A percentile compares a stretch with the other conserved stretches of the same genome.
These are phyloP conservation scores for Myioborus melanocephalus DNA, from an alignment of 2,797 vertebrate species.

Conservation along the genomic window DNA sequence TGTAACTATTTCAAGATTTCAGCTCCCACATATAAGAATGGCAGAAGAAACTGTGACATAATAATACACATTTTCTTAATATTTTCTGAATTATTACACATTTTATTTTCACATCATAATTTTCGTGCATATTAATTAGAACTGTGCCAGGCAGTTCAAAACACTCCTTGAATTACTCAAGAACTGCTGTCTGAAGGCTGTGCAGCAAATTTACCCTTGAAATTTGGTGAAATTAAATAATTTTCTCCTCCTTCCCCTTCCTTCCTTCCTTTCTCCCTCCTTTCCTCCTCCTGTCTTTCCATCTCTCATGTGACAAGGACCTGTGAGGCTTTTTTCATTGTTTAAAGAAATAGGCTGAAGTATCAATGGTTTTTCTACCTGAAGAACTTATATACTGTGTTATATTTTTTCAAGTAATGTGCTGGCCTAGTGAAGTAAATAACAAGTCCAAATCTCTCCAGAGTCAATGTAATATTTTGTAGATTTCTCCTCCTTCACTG, in stretches of 20 bases:
- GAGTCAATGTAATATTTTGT: background rate
- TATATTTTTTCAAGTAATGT: background rate
- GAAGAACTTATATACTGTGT: background rate
- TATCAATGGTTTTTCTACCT: background rate
- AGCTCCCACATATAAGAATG: background rate
- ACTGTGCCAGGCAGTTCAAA: background rate
- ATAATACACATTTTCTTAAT: background rate
- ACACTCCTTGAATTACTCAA: background rate
- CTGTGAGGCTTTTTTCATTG: background rate
- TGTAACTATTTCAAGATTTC: background rate
- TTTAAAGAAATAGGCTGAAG: background rate
- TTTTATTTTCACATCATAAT: background rate
- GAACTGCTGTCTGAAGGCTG: background rate
- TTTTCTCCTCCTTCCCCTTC: background rate
- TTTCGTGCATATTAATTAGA: background rate
- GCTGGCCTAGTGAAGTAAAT: background rate
- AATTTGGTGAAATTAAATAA: background rate
- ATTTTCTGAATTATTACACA: background rate
- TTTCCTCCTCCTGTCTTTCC: background rate
- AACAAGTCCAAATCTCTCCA: background rate
- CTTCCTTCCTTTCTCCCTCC: background rate
- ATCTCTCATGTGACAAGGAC: background rate
- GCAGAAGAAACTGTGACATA: background rate
- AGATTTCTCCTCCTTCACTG: background rate
- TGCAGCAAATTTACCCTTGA: background rate